Conservation (phyloP, 2,888 invertebrate species). For the Melikaiella ostensackeni region DNA sequence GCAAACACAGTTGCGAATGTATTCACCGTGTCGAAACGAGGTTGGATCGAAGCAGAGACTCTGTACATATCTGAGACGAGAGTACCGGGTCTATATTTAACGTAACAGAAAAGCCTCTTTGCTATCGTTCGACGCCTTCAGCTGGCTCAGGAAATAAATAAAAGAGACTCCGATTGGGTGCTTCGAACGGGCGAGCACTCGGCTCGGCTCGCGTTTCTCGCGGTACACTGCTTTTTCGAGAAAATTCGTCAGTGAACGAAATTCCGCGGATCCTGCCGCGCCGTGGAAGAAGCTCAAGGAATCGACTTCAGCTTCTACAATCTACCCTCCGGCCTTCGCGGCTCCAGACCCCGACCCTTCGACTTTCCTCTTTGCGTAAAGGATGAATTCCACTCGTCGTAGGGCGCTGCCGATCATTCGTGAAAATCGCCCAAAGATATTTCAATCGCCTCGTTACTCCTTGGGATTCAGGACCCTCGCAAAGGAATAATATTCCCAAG, state of each 20-base stretch:
- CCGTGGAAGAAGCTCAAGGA: constrained; percentile 14
- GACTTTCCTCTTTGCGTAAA: constrained; percentile 41
- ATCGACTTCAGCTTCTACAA: constrained; percentile 12
- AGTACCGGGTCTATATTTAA: constrained; percentile 51
- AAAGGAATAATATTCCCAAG: constrained; percentile 38
- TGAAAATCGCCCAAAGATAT: constrained; percentile 55
- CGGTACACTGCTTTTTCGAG: constrained; percentile 40
- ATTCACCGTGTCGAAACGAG: constrained; percentile 2
- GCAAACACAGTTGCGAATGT: neutral
- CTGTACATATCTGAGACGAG: constrained; percentile 22
- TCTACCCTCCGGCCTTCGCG: constrained; percentile 40
- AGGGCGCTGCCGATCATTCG: constrained; percentile 50
- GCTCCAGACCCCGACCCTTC: constrained; percentile 43
- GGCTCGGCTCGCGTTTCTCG: constrained; percentile 34
- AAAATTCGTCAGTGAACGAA: constrained; percentile 50
- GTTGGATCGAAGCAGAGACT: constrained; percentile 21
- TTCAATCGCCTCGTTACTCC: constrained; percentile 51
- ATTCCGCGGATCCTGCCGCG: constrained; percentile 45
- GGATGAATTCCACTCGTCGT: constrained; percentile 50
- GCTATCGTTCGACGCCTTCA: constrained; percentile 55
- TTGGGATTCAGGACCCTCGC: constrained; percentile 39
- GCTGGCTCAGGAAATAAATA: constrained; percentile 46
- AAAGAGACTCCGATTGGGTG: constrained; percentile 45
- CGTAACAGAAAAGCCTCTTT: constrained; percentile 60
- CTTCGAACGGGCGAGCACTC: constrained; percentile 42